These are phyloP conservation scores for Conomelus anceps DNA, from an alignment of 2,888 invertebrate genomes.

Conservation along the genomic window DNA sequence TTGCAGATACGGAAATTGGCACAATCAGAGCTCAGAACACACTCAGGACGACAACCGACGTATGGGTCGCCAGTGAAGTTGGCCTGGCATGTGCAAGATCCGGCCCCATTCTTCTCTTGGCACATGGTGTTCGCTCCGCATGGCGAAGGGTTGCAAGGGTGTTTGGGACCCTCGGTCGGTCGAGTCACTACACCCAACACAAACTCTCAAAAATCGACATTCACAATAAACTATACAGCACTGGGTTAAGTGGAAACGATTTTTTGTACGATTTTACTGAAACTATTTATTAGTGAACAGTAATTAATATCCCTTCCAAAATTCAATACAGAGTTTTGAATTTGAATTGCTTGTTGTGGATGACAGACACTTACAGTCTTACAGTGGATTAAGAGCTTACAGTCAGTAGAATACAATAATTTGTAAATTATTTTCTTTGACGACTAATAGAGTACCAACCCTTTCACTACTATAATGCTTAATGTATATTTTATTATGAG, in stretches of 20 bases:
- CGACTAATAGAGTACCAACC: too few species aligned
- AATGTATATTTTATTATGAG: too few species aligned
- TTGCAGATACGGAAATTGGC: constrained; percentile 55
- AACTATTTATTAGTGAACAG: too few species aligned
- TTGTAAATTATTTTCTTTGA: too few species aligned
- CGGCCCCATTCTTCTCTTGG: constrained; percentile 38
- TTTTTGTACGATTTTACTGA: too few species aligned
- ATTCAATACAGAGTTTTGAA: too few species aligned
- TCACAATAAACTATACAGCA: neutral
- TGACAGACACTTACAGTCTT: too few species aligned
- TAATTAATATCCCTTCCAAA: too few species aligned
- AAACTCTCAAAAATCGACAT: neutral
- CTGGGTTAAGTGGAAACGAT: neutral
- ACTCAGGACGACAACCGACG: constrained; percentile 56
- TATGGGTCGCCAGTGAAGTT: constrained; percentile 54
- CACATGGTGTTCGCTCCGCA: constrained; percentile 43
- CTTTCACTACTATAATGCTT: too few species aligned
- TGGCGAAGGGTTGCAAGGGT: constrained; percentile 40
- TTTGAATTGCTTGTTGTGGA: too few species aligned
- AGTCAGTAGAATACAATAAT: too few species aligned
- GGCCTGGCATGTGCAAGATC: constrained; percentile 55
- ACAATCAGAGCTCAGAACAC: constrained; percentile 70
- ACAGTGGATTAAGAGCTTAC: too few species aligned
- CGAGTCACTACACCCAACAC: constrained; percentile 37
- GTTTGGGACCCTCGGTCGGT: constrained; percentile 45